Conservation (phyloP, 1,140 invertebrate species). For the Conus ventricosus region DNA sequence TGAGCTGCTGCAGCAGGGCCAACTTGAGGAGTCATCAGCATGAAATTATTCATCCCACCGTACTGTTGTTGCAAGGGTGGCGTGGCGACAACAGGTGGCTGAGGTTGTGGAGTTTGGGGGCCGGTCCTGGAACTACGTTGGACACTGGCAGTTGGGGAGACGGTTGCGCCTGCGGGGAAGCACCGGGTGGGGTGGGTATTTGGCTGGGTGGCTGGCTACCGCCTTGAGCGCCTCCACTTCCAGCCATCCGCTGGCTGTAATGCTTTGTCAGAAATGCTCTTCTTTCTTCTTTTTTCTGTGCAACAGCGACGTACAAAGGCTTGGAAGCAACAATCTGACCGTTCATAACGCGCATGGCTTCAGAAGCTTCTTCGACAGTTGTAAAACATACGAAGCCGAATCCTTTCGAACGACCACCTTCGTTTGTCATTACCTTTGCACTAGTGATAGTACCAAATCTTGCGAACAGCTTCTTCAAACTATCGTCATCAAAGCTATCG, state of each 20-base stretch:
- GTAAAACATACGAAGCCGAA: slow-evolving; percentile 99
- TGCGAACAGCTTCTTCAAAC: slow-evolving; percentile 93
- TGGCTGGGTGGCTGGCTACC: slow-evolving; percentile 24
- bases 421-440: slow-evolving; percentile 85
- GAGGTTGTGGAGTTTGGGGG: slow-evolving; percentile 20
- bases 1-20: slow-evolving; percentile 9
- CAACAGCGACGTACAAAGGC: slow-evolving; percentile 98
- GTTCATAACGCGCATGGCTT: slow-evolving; percentile 98
- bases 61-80: slow-evolving; percentile 29
- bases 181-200: background rate
- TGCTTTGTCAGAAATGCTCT: slow-evolving; percentile 97
- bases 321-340: slow-evolving; percentile 96
- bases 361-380: slow-evolving; percentile 97
- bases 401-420: slow-evolving; percentile 82
- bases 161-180: slow-evolving; percentile 6
- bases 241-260: slow-evolving; percentile 80
- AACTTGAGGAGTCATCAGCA: slow-evolving; percentile 20
- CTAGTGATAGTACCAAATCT: slow-evolving; percentile 96
- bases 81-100: slow-evolving; percentile 22
- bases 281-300: slow-evolving; percentile 98
- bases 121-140: background rate
- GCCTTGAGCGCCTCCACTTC: slow-evolving; percentile 32
- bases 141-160: slow-evolving; percentile 20
- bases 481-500: slow-evolving; percentile 96
- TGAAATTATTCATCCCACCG: slow-evolving; percentile 15